Conservation (phyloP, 2,113 vertebrate species). For the Sapajus apella region DNA sequence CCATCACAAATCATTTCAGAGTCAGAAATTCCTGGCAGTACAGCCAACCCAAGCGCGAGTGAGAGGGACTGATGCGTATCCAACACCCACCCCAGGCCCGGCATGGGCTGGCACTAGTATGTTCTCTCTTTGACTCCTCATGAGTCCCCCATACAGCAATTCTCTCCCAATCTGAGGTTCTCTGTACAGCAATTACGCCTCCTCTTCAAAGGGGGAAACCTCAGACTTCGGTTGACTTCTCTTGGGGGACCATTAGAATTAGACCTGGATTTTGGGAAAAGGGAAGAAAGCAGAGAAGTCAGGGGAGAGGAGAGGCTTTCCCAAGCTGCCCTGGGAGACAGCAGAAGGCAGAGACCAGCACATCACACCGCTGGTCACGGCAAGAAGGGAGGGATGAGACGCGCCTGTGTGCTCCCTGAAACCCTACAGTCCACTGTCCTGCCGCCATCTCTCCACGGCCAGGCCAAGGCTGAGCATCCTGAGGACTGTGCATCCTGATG, state of each 20-base stretch:
- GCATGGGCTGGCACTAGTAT: background rate
- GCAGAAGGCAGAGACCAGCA: background rate
- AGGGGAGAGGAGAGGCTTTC: too few species aligned
- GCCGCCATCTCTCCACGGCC: background rate
- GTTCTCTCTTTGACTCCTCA: background rate
- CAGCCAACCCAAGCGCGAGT: background rate
- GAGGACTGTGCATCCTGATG: background rate
- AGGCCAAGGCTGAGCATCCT: background rate
- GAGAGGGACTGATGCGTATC: background rate
- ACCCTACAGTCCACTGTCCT: background rate
- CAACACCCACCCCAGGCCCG: background rate
- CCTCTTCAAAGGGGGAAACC: too few species aligned
- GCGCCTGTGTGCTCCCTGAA: fast-evolving
- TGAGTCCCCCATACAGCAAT: background rate
- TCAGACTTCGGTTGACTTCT: background rate
- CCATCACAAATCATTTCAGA: background rate
- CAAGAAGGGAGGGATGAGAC: background rate
- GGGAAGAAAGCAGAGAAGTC: background rate
- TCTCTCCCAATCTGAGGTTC: background rate
- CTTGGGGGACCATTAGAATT: background rate
- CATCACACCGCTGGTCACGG: background rate
- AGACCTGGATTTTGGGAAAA: background rate
- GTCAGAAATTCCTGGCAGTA: background rate
- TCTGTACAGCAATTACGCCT: background rate
- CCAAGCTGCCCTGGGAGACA: background rate